phyloP scores from a whole-genome alignment of 2,888 invertebrate genomes.

The Copidosoma aretas region DNA sequence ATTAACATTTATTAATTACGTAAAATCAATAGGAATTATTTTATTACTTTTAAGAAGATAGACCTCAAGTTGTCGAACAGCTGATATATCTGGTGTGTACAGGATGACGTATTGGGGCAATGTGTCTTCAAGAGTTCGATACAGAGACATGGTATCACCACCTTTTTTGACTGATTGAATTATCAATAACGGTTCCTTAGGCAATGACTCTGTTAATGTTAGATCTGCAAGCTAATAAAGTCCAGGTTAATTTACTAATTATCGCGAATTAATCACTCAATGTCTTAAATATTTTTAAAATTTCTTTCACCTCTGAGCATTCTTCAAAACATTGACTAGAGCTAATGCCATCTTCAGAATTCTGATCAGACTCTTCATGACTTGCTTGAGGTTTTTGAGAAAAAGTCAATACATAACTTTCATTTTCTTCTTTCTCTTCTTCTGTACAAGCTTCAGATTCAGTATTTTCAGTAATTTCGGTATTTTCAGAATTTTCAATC shows the following conservation, averaged over 20 bases:
- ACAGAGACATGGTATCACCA: constrained; percentile 75
- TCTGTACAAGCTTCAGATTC: constrained; percentile 38
- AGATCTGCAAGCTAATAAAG: constrained; percentile 68
- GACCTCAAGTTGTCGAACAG: constrained; percentile 89
- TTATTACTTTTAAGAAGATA: not conserved
- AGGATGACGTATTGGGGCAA: constrained; percentile 85
- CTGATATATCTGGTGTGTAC: constrained; percentile 87
- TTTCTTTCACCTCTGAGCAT: constrained; percentile 52
- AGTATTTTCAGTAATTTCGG: not conserved
- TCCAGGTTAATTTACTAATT: constrained; percentile 20
- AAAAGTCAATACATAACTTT: constrained; percentile 73
- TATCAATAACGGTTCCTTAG: constrained; percentile 73
- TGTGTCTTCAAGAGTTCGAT: constrained; percentile 71
- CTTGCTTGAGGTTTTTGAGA: constrained; percentile 64
- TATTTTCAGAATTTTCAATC: too few species aligned
- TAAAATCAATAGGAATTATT: not conserved
- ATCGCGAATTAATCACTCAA: not conserved
- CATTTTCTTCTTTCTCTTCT: constrained; percentile 54
- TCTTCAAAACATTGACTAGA: constrained; percentile 50
- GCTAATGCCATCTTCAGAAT: constrained; percentile 40
- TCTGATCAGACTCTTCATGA: constrained; percentile 31
- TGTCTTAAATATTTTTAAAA: not conserved
- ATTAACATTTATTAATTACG: constrained; percentile 20
- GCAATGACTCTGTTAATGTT: constrained; percentile 70
- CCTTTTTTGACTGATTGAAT: constrained; percentile 81